A percentile compares a stretch with the other conserved stretches of the same genome.
phyloP scores from a whole-genome alignment of 1,140 invertebrate species.

The Amyelois transitella region DNA sequence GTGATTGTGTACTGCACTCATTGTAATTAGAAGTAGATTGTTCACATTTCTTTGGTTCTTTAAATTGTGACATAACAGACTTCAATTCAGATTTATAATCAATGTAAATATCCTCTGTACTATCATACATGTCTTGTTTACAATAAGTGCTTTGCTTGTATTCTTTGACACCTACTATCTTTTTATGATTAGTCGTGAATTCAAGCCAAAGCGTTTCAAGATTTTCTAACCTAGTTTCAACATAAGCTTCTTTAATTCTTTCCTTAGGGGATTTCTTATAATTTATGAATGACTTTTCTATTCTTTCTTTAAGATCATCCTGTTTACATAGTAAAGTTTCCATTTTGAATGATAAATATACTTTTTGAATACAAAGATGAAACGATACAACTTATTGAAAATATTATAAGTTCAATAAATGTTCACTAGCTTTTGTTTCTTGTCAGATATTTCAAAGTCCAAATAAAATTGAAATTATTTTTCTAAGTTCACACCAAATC shows the following conservation, averaged over 20 bases:
- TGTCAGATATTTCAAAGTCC: too few species aligned
- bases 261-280: not conserved
- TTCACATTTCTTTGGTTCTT: not conserved
- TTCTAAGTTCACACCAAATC: too few species aligned
- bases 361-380: too few species aligned
- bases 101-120: slow-evolving; percentile 7
- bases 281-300: too few species aligned
- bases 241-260: slow-evolving; percentile 4
- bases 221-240: slow-evolving; percentile 11
- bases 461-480: too few species aligned
- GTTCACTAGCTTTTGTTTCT: too few species aligned
- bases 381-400: too few species aligned
- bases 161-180: not conserved
- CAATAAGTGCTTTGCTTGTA: not conserved
- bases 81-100: slow-evolving; percentile 9
- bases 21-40: not conserved
- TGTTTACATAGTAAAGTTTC: too few species aligned
- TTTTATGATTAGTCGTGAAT: slow-evolving; percentile 5
- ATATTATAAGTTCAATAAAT: too few species aligned
- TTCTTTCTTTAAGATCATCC: too few species aligned
- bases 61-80: not conserved
- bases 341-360: too few species aligned
- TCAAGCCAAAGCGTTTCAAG: slow-evolving; percentile 8
- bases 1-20: not conserved
- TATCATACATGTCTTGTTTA: slow-evolving; percentile 8